Base-by-base conservation (phyloP, 2,888 invertebrate species). In the Agrotis segetum region DNA sequence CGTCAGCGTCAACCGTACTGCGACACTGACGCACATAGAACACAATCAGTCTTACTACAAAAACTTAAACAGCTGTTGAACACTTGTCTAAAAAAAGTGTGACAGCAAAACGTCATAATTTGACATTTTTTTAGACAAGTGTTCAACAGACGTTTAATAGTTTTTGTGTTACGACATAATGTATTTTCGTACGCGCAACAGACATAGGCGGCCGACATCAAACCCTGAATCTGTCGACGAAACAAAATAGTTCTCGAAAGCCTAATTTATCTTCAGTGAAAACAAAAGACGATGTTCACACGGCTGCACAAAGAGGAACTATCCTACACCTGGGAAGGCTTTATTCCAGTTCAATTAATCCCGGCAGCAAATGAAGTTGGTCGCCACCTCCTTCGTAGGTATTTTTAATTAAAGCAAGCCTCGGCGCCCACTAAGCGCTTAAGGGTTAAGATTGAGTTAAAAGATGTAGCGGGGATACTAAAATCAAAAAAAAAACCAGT, bases 361-460 rank as follows among this genome's bases (percentile, higher is more conserved):
- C 88, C 67, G 74, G 74, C 85, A 79, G 87, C 84, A 90, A 91
- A 91, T 91, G 90, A 91, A 92, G 89, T 89, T 89, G 89, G 90
- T 85, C 79, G 84, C 82, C 87, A 86, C 85, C 89, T 89, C 81
- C 86, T 88, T 85, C 86, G 87, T 84, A 92, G 92, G 92, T 92
- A 92, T 93, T 93, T 93, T 93, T 93, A 93, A 93, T 93, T 93
- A 92, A 90, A 89, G 84, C 83, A 84, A 86, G 85, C 81, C 83
- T 81, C 83, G 83, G 67, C 84, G 82, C 83, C 79, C 83, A 71
- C 85, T 87, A 85, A 87, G 85, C 85, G 83, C 80, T 85, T 83
- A 63, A 62, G 71, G 74, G 55, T 58, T 67, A 69, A 65, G 61
- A 60, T 61, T 64, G 19, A 69, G 60, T 71, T 29, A 53, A 6